Evolutionary conservation across 2,113 vertebrate species (phyloP), one percentile per base, ranked within the genome.

Genomic region (Apteryx owenii): DNA sequence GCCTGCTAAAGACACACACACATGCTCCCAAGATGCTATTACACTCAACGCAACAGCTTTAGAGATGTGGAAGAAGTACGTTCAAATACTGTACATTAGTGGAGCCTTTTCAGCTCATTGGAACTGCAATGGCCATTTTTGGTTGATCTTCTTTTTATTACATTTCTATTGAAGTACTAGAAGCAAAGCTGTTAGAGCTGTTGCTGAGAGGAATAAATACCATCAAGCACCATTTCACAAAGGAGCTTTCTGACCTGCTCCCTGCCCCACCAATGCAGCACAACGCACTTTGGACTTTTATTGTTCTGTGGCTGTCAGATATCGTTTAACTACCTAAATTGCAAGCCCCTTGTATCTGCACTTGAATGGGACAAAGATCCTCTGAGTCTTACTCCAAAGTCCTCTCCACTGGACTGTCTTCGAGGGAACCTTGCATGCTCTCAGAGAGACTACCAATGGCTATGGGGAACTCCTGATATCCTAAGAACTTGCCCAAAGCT

Each of bases 381-480:
- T 31, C 48, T 42, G 29, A 80, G 22, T 25, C 22, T 15, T 65
- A 22, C 20, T 46, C 36, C 48, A 58, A 64, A 4, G 40, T 40
- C 7, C 18, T 60, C 8, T 81, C 36, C 31, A 38, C 14, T 10
- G 3, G 10, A 68, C 14, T 46, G 48, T 42, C 61, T 82, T 66
- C 0, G 0, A 71, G n/a, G 28, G 40, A 92, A 25, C 12, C 40
- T 51, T 61, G 17, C 21, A 5, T 7, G 8, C 13, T 64, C 21
- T 44, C 28, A 40, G 38, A 53, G 9, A 8, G 0, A 5, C n/a
- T 8, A 64, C 2, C 0, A 1, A 65, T 19, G 51, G n/a, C 19
- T 65, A 56, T 0, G 3, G 65, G 22, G 36, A 76, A 28, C 28
- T 87, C 31, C 38, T 79, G 42, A 10, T 7, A 79, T 16, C 78